Conservation (phyloP, 2,113 vertebrate genomes). For the Microcebus murinus region DNA sequence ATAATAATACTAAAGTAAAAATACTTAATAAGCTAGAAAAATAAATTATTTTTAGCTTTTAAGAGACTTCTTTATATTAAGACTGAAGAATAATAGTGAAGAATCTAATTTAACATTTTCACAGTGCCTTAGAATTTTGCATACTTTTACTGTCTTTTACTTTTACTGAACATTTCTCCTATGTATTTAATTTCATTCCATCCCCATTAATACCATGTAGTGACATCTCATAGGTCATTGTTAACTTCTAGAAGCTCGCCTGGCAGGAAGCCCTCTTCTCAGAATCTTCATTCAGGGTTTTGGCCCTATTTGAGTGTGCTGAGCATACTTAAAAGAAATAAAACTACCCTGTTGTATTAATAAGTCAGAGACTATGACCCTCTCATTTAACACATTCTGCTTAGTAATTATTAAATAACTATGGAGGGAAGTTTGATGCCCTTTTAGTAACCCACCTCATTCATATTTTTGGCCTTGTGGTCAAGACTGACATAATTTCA, state of each 20-base stretch:
- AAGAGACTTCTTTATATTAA: neutral
- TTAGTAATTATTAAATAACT: constrained; percentile 61
- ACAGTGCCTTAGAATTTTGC: neutral
- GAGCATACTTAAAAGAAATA: constrained; percentile 17
- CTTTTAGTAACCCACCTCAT: constrained; percentile 45
- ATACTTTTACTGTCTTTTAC: neutral
- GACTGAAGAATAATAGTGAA: neutral
- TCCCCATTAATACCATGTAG: neutral
- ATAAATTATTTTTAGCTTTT: constrained; percentile 1
- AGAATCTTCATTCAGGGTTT: neutral
- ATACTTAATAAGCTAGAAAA: neutral
- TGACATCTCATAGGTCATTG: constrained; percentile 32
- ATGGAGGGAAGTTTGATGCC: neutral
- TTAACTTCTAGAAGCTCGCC: neutral
- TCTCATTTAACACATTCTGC: constrained; percentile 30
- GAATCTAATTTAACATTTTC: neutral
- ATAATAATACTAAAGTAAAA: neutral
- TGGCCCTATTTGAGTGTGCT: neutral
- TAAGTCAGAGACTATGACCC: constrained; percentile 37
- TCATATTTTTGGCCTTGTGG: constrained; percentile 44
- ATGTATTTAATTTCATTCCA: neutral
- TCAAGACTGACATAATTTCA: constrained; percentile 58
- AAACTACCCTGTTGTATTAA: constrained; percentile 4
- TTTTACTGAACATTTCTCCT: neutral
- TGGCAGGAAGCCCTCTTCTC: neutral